Evolutionary conservation across 2,113 vertebrate species (phyloP), one percentile per base, ranked within the genome.

Genomic region (Cygnus buccinator): DNA sequence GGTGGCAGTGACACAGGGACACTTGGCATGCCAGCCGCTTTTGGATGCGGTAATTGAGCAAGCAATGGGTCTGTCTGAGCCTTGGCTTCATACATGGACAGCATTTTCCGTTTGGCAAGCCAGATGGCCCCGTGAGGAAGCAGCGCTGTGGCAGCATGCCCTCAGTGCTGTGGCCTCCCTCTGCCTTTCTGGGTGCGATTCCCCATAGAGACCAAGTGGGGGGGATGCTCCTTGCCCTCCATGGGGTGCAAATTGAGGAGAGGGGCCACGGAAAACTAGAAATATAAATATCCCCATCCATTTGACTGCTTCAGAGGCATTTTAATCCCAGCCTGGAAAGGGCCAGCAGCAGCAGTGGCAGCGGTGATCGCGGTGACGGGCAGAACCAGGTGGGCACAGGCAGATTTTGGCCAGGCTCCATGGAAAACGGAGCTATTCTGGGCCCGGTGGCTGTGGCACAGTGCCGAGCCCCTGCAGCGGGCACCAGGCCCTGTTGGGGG

Each of bases 331-430:
- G 37, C 37, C n/a, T 77, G 80, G 67, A 85, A 75, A 39, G 57
- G 29, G 17, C 62, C 21, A 43, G 4, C 26, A 48, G 82, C 61
- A 83, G 41, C 89, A 39, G 39, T 39, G 39, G 71, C 62, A 66
- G 39, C 46, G 57, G 90, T 5, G 61, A 13, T 65, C 9, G 4
- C 82, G 17, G 71, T 95, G 97, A 98, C 72, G 41, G 95, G 74
- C 97, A 95, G 96, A 18, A 44, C 80, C 98, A 98, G 97, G 85
- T 97, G 97, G 89, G 16, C 44, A 7, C 66, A 93, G 88, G 87
- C 21, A 48, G 70, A 76, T 15, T 91, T 55, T 71, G 88, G 79
- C 77, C 5, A 2, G 0, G 0, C 85, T 37, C 82, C 8, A 7
- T 61, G 82, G 58, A 81, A 93, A 93, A 58, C 50, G 0, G 20